Evolutionary conservation across 2,888 invertebrate genomes (phyloP), one percentile per base, ranked within the genome.

Genomic region (Hoplodrina ambigua): DNA sequence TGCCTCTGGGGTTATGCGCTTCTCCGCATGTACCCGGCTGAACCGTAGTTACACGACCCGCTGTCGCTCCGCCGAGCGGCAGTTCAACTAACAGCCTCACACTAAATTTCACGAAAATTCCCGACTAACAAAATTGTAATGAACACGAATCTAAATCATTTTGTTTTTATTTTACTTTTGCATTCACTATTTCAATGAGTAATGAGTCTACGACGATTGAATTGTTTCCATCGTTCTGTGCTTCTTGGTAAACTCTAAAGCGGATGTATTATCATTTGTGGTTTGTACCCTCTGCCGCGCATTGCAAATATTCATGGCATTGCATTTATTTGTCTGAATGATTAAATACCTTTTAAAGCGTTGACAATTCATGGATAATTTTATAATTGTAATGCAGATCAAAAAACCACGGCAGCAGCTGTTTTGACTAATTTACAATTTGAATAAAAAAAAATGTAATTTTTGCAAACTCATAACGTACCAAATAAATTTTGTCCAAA

Each of bases 211-310:
- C 80, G 81, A 87, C 81, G 85, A 83, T 85, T 86, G 84, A 85
- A 86, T 83, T 82, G 78, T 87, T 88, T 86, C 87, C 91, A 92
- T 92, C 92, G 92, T 93, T 91, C 91, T 93, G 87, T 94, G 95
- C 96, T 95, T 96, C 96, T 96, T 96, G 96, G 96, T 95, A 92
- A 94, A 96, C 96, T 96, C 96, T 96, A 93, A 92, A 90, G 96
- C 96, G 96, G 95, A 94, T 91, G 88, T 90, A 88, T 88, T 90
- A 90, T 94, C 92, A 92, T 94, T 92, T 93, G 89, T 93, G 95
- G 94, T 94, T 93, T 93, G 94, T 94, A 93, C 89, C 93, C 88
- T 89, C 85, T 89, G 93, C 91, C 92, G 88, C 89, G 92, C 92
- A 92, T 94, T 91, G 92, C 92, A 91, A 89, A 89, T 87, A 86